Conservation (phyloP, 2,113 vertebrate species). For the Nerophis lumbriciformis region DNA sequence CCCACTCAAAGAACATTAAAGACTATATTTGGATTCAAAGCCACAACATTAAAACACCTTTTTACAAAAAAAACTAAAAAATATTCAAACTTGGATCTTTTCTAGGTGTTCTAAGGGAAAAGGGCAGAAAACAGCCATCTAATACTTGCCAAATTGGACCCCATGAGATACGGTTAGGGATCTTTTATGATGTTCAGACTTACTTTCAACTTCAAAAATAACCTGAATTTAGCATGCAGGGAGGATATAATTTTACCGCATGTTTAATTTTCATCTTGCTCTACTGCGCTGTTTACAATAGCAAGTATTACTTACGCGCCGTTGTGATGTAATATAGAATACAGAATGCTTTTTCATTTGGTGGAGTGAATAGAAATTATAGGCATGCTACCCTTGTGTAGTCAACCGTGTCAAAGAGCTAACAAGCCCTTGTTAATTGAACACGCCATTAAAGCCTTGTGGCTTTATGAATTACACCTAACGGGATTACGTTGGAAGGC, state of each 20-base stretch:
- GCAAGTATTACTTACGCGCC: slow-evolving; percentile 1
- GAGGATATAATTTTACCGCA: not conserved
- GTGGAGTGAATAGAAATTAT: slow-evolving; percentile 1
- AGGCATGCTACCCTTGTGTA: not conserved
- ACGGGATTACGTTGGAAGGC: not conserved
- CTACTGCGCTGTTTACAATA: not conserved
- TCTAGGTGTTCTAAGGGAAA: not conserved
- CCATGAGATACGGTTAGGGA: slow-evolving; percentile 19
- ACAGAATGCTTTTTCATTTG: slow-evolving; percentile 3
- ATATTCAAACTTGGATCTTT: slow-evolving; percentile 2
- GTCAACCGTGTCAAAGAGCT: no score
- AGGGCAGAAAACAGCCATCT: slow-evolving; percentile 1
- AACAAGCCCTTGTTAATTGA: slow-evolving; percentile 10
- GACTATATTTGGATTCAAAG: not conserved
- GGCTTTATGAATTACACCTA: slow-evolving; percentile 1
- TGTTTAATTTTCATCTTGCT: not conserved
- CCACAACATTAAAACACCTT: not conserved
- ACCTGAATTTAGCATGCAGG: not conserved
- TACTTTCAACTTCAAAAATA: slow-evolving; percentile 6
- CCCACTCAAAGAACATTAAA: not conserved
- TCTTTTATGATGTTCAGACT: slow-evolving; percentile 5
- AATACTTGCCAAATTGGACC: slow-evolving; percentile 38
- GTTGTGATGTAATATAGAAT: slow-evolving; percentile 19
- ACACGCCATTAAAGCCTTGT: not conserved
- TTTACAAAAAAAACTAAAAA: not conserved